Evolutionary conservation across 2,113 vertebrate species (phyloP), one percentile per base, ranked within the genome.

Genomic region (Turdus rufiventris): DNA sequence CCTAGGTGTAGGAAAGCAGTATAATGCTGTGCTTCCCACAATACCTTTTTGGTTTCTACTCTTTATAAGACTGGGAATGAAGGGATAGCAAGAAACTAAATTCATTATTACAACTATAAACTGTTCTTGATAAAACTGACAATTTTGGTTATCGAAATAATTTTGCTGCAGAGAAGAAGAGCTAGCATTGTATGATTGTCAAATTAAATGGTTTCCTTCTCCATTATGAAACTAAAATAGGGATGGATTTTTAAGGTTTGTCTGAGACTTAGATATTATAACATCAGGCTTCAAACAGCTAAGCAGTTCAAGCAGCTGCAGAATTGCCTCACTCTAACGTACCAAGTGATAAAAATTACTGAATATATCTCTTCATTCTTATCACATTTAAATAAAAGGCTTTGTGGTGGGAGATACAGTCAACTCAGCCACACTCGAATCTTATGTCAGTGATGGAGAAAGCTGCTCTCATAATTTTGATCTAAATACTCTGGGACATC

Each of bases 321-420:
- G 58, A 88, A 90, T 53, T 94, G 62, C 82, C 33, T 68, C 36
- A 54, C n/a, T 91, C 34, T 4, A 79, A 61, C 42, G 38, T 77
- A 45, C 6, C 53, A 78, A 85, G 31, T 45, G 77, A 87, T 79
- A 95, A 76, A 77, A 89, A 65, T 20, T 54, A 54, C 38, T 76
- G 47, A 34, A 21, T 31, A 19, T 51, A 48, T 26, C 18, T 76
- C 34, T 43, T 80, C 29, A 58, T 79, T 93, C 67, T 66, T 61
- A 85, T 38, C 67, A 38, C 50, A 54, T 18, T 34, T 14, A 36
- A 88, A 83, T 73, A 61, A 68, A 82, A 89, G 61, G 31, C 23
- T 88, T 57, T 79, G 82, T 48, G 45, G 45, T 40, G 29, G 58
- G 71, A 88, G 89, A 75, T n/a, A 18, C 0, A 79, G 29, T 17